phyloP scores from a whole-genome alignment of 2,888 invertebrate species.

The Sisyra terminalis region DNA sequence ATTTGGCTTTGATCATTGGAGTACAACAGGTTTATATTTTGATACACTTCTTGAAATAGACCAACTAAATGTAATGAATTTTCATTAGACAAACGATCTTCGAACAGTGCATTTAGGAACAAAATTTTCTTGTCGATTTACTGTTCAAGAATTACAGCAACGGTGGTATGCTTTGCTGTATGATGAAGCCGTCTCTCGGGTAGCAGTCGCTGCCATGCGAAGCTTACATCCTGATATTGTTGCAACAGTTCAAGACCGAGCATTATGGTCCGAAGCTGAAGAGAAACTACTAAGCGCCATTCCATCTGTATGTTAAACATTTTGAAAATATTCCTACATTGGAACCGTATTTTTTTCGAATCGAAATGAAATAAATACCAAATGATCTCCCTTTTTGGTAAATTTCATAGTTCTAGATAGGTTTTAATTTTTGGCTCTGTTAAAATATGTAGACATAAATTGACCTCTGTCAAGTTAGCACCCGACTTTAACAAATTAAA shows the following conservation, averaged over 20 bases:
- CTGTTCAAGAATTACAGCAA: slow-evolving; percentile 82
- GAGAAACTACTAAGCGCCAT: slow-evolving; percentile 72
- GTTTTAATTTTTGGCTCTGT: no score
- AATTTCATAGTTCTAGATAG: no score
- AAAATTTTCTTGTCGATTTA: slow-evolving; percentile 92
- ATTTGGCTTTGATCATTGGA: slow-evolving; percentile 81
- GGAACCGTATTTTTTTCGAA: no score
- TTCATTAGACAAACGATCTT: slow-evolving; percentile 49
- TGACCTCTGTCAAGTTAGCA: no score
- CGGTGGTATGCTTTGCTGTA: slow-evolving; percentile 93
- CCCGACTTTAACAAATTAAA: no score
- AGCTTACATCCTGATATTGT: slow-evolving; percentile 86
- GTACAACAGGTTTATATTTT: slow-evolving; percentile 57
- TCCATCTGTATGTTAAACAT: slow-evolving; percentile 58
- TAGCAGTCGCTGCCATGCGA: slow-evolving; percentile 83
- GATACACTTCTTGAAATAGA: no score
- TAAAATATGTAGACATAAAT: no score
- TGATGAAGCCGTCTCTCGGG: slow-evolving; percentile 83
- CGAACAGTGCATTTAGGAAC: slow-evolving; percentile 76
- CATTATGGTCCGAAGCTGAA: slow-evolving; percentile 78
- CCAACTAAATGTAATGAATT: no score
- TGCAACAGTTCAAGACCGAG: slow-evolving; percentile 71
- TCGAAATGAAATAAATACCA: no score
- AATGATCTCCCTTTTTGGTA: no score
- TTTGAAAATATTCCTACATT: no score